These are phyloP conservation scores for Nephrocerus scutellatus DNA, from an alignment of 2,888 invertebrate genomes.

Conservation along the genomic window DNA sequence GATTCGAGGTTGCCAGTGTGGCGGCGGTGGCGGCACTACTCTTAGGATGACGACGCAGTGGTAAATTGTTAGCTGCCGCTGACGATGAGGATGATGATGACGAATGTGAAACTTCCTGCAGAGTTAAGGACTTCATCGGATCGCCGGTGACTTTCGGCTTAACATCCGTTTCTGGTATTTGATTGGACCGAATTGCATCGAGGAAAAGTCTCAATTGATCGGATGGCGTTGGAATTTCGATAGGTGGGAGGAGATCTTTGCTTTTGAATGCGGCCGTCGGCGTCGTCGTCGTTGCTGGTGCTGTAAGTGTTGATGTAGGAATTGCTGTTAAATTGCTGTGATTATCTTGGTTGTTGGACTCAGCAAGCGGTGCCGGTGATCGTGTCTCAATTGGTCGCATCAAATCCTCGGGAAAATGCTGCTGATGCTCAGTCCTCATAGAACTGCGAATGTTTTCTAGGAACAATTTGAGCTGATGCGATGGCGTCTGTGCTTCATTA, in stretches of 20 bases:
- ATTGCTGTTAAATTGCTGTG: not conserved
- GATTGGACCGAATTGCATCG: conserved; percentile 46
- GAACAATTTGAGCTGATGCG: conserved; percentile 42
- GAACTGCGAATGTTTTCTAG: conserved; percentile 46
- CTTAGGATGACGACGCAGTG: conserved; percentile 30
- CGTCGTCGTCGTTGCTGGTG: conserved; percentile 9
- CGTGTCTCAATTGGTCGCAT: conserved; percentile 26
- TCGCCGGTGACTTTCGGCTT: conserved; percentile 37
- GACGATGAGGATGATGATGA: no score
- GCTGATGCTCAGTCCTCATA: conserved; percentile 43
- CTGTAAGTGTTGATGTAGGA: conserved; percentile 5
- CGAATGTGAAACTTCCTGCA: no score
- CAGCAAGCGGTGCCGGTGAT: conserved; percentile 10
- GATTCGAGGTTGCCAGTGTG: conserved; percentile 7
- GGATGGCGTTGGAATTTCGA: conserved; percentile 42
- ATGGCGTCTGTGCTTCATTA: conserved; percentile 43
- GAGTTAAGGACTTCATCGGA: no score
- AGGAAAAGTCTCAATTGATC: conserved; percentile 45
- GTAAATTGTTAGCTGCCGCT: conserved; percentile 20
- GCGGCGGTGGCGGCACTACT: conserved; percentile 24
- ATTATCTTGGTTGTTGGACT: conserved; percentile 3
- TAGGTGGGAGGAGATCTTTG: conserved; percentile 22
- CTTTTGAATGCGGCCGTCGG: conserved; percentile 22
- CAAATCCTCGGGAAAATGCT: conserved; percentile 42
- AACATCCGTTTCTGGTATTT: conserved; percentile 40